A percentile compares a stretch with the other conserved stretches of the same genome.
phyloP scores from a whole-genome alignment of 2,797 vertebrate genomes.

The Thunnus albacares region DNA sequence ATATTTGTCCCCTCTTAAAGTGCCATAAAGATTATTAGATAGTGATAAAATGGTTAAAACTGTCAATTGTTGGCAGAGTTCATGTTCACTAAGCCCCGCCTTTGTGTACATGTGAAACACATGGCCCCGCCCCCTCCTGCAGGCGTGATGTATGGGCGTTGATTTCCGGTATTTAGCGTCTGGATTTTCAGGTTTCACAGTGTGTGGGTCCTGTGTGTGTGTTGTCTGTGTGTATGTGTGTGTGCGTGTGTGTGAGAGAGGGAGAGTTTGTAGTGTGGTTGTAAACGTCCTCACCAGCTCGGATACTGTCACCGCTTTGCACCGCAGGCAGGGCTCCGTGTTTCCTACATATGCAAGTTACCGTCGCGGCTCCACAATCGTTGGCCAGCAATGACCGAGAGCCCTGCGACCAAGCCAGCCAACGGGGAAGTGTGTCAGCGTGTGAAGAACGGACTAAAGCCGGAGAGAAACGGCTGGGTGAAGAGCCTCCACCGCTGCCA shows the following conservation, averaged over 20 bases:
- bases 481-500: constrained; percentile 69
- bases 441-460: constrained; percentile 78
- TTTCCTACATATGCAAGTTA: constrained; percentile 66
- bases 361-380: constrained; percentile 51
- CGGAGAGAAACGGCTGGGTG: constrained; percentile 75
- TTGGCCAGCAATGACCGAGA: constrained; percentile 82
- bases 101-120: neutral
- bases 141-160: constrained; percentile 73
- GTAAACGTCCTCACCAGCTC: constrained; percentile 32
- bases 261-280: constrained; percentile 37
- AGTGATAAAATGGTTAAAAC: neutral
- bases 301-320: constrained; percentile 68
- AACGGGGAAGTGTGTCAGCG: constrained; percentile 73
- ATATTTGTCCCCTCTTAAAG: no score
- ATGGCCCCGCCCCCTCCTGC: constrained; percentile 48
- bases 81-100: constrained; percentile 20
- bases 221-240: constrained; percentile 2
- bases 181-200: constrained; percentile 76
- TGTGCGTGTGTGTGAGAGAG: constrained; percentile 1
- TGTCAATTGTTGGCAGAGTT: neutral
- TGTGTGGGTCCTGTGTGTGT: constrained; percentile 11
- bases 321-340: constrained; percentile 52
- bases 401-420: constrained; percentile 71
- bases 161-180: constrained; percentile 75
- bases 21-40: neutral